These are phyloP conservation scores for Tinamus major DNA, from an alignment of 2,797 vertebrate genomes.

Conservation along the genomic window DNA sequence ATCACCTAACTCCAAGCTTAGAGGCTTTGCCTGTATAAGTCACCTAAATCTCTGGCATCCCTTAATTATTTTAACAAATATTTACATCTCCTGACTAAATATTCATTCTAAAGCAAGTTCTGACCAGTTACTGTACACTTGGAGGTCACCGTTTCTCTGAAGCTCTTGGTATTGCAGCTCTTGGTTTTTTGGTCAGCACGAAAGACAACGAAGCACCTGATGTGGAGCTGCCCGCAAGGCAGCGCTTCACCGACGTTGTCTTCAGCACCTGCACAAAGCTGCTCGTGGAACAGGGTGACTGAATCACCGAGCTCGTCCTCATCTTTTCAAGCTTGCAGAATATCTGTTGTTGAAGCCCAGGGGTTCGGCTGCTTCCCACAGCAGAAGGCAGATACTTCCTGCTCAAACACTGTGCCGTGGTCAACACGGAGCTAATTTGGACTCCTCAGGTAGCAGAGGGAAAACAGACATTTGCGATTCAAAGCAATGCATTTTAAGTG, in stretches of 20 bases:
- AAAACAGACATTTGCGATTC: neutral
- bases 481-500: neutral
- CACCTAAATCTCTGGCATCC: accelerated
- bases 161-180: neutral
- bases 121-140: constrained; percentile 32
- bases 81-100: constrained; percentile 64
- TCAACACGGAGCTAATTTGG: accelerated
- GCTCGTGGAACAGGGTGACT: accelerated
- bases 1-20: constrained; percentile 33
- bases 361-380: neutral
- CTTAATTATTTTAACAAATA: constrained; percentile 53
- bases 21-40: constrained; percentile 43
- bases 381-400: neutral
- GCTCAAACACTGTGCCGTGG: accelerated
- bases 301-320: neutral
- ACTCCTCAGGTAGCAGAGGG: accelerated
- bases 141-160: neutral
- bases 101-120: constrained; percentile 32
- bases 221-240: neutral
- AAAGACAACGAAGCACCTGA: neutral
- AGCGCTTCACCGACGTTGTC: neutral
- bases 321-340: neutral
- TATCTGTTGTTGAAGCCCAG: neutral
- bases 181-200: neutral
- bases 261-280: neutral